phyloP scores from a whole-genome alignment of 2,888 invertebrate species.

The Drosophila subquinaria region DNA sequence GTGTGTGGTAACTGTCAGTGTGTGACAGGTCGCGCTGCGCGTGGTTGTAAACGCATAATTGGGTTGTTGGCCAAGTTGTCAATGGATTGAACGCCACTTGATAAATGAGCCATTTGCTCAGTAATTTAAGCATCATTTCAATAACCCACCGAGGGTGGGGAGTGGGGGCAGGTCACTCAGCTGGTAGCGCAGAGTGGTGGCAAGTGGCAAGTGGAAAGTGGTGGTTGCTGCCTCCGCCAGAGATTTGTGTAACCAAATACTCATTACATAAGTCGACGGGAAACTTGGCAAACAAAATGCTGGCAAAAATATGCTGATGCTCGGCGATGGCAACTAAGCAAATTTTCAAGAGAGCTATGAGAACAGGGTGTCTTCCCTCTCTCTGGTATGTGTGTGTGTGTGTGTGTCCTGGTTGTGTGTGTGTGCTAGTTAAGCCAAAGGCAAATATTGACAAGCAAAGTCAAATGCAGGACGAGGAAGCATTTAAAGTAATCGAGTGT shows the following conservation, averaged over 20 bases:
- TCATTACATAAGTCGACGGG: slow-evolving; percentile 74
- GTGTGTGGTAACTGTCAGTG: slow-evolving; percentile 44
- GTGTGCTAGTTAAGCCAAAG: slow-evolving; percentile 75
- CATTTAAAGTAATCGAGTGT: slow-evolving; percentile 79
- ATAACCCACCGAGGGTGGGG: slow-evolving; percentile 47
- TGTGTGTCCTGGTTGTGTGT: slow-evolving; percentile 24
- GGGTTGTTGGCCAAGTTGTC: slow-evolving; percentile 63
- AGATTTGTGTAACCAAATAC: slow-evolving; percentile 79
- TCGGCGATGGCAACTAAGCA: slow-evolving; percentile 54
- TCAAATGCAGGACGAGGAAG: slow-evolving; percentile 66
- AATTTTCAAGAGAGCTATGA: slow-evolving; percentile 46
- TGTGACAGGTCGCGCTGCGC: slow-evolving; percentile 54
- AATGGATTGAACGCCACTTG: slow-evolving; percentile 66
- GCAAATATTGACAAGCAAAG: slow-evolving; percentile 81
- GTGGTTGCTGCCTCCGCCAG: slow-evolving; percentile 18
- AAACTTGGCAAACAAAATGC: slow-evolving; percentile 64
- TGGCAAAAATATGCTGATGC: slow-evolving; percentile 70
- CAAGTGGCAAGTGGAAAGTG: neutral
- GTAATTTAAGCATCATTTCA: slow-evolving; percentile 79
- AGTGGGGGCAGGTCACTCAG: slow-evolving; percentile 27
- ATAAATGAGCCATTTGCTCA: slow-evolving; percentile 80
- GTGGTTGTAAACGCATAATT: slow-evolving; percentile 55
- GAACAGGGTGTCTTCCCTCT: neutral
- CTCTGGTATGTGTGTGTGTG: slow-evolving; percentile 1
- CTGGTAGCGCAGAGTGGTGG: slow-evolving; percentile 14